A percentile compares a stretch with the other conserved stretches of the same genome.
Evolutionary conservation across 2,888 invertebrate genomes (phyloP).

Genomic region (Chrysolina haemoptera): DNA sequence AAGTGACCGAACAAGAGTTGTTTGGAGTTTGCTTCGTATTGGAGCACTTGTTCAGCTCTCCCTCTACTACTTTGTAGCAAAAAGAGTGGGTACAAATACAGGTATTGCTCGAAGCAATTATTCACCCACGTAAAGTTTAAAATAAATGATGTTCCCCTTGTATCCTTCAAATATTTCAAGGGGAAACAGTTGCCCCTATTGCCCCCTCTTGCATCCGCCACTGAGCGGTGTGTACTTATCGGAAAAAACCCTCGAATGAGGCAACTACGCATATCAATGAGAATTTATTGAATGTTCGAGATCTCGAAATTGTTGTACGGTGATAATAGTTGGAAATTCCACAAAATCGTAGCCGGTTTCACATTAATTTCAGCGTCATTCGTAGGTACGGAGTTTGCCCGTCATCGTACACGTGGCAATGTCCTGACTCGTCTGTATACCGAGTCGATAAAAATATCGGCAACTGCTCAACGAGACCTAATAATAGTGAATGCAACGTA

Average conservation of each 20-base stretch:
- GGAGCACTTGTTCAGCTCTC: no score
- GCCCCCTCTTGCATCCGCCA: no score
- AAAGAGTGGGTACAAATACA: no score
- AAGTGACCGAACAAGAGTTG: no score
- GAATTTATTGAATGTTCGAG: background rate
- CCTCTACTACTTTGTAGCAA: no score
- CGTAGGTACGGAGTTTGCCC: background rate
- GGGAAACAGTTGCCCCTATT: no score
- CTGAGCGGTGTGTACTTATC: no score
- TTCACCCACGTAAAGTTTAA: no score
- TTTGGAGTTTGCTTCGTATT: no score
- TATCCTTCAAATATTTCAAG: no score
- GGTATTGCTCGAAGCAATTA: no score
- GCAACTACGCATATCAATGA: background rate
- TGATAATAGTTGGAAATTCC: conserved; percentile 27
- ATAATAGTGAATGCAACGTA: conserved; percentile 23
- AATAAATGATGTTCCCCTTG: no score
- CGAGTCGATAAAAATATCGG: conserved; percentile 21
- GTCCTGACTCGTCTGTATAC: conserved; percentile 22
- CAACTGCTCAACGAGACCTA: background rate
- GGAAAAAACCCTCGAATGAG: background rate
- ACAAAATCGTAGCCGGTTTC: conserved; percentile 25
- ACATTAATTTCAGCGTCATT: conserved; percentile 12
- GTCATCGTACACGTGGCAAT: conserved; percentile 21
- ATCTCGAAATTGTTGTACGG: conserved; percentile 4